Evolutionary conservation across 2,113 vertebrate species (phyloP).

Genomic region (Neotragus moschatus): DNA sequence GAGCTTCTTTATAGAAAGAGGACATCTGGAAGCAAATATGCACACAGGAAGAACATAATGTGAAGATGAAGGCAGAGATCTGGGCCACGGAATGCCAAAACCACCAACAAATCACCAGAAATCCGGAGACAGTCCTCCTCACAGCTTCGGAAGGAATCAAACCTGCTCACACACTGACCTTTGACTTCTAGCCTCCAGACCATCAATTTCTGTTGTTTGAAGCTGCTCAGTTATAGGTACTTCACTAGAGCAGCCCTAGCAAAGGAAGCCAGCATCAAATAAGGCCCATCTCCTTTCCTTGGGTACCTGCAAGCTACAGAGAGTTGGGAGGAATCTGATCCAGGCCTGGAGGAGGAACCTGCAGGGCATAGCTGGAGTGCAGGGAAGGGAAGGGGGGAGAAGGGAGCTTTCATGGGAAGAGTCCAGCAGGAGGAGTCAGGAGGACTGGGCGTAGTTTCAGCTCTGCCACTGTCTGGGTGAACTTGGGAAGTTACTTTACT

Average conservation of each 20-base stretch:
- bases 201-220: neutral
- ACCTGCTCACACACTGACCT: neutral
- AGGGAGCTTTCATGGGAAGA: neutral
- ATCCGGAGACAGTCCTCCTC: accelerated
- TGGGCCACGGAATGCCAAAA: accelerated
- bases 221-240: accelerated
- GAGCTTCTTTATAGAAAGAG: neutral
- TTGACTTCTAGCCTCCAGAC: neutral
- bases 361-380: accelerated
- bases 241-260: neutral
- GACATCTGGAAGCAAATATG: neutral
- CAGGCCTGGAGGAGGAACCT: neutral
- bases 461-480: neutral
- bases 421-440: accelerated
- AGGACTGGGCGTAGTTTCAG: too few relatives aligned
- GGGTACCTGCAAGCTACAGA: neutral
- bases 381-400: accelerated
- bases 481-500: neutral
- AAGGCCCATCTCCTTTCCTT: too few relatives aligned
- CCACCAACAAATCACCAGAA: neutral
- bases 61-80: neutral
- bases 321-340: neutral
- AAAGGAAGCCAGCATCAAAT: neutral
- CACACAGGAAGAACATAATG: accelerated
- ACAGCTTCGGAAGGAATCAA: neutral